Evolutionary conservation across 2,888 invertebrate species (phyloP).

Genomic region (Drosophila planitibia): DNA sequence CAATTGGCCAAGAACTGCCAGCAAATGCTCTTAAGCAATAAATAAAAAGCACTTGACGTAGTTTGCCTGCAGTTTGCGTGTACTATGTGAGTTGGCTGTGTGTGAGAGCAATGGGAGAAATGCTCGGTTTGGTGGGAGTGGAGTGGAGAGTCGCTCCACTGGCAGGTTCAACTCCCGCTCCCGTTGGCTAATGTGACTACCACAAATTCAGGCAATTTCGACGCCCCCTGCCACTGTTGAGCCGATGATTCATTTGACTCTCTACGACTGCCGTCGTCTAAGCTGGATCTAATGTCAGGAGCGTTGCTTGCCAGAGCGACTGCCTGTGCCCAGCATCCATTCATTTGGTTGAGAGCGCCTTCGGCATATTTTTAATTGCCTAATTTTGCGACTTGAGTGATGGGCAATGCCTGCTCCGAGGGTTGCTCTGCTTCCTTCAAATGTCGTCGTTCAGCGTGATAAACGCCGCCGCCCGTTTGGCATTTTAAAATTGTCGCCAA

Average conservation of each 20-base stretch:
- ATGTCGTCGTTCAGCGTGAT: slow-evolving; percentile 77
- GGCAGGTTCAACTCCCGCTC: slow-evolving; percentile 9
- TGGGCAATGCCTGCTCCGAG: slow-evolving; percentile 71
- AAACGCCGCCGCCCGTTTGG: slow-evolving; percentile 80
- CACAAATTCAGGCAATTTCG: slow-evolving; percentile 66
- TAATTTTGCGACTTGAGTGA: slow-evolving; percentile 85
- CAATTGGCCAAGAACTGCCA: slow-evolving; percentile 1
- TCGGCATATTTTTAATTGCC: slow-evolving; percentile 86
- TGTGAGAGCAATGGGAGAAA: neutral
- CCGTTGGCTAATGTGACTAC: slow-evolving; percentile 54
- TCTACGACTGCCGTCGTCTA: slow-evolving; percentile 37
- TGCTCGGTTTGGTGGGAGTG: neutral
- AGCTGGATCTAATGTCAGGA: slow-evolving; percentile 58
- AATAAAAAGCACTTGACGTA: slow-evolving; percentile 55
- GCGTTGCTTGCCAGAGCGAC: slow-evolving; percentile 24
- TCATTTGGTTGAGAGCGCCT: slow-evolving; percentile 77
- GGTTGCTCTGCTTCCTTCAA: slow-evolving; percentile 62
- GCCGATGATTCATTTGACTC: slow-evolving; percentile 77
- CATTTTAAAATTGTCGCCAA: slow-evolving; percentile 83
- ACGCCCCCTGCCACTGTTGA: slow-evolving; percentile 49
- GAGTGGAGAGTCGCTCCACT: slow-evolving; percentile 2
- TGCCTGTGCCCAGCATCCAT: slow-evolving; percentile 36
- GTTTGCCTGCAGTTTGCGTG: slow-evolving; percentile 54
- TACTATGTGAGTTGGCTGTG: slow-evolving; percentile 26
- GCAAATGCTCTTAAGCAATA: slow-evolving; percentile 38